phyloP scores from a whole-genome alignment of 2,797 vertebrate species.

The Pterois miles region DNA sequence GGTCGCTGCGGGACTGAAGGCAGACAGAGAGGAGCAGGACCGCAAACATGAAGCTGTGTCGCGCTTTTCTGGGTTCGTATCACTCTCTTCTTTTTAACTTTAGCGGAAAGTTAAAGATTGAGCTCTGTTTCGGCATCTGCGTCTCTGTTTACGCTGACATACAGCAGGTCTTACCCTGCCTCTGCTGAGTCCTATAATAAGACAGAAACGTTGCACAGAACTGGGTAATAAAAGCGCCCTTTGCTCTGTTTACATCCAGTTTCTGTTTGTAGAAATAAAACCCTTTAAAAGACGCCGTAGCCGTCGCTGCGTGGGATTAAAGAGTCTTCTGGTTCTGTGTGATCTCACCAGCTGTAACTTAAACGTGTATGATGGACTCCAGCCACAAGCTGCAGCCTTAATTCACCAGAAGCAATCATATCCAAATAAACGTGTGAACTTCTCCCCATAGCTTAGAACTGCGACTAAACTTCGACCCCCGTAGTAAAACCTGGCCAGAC shows the following conservation, averaged over 20 bases:
- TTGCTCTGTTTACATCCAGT: not conserved
- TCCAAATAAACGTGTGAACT: not conserved
- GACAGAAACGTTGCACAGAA: not conserved
- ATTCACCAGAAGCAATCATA: not conserved
- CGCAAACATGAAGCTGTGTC: constrained; percentile 92
- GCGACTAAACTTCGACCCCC: constrained; percentile 34
- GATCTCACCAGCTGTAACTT: constrained; percentile 22
- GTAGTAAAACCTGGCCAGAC: constrained; percentile 71
- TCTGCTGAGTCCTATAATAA: not conserved
- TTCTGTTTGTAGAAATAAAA: not conserved
- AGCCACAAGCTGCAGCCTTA: not conserved
- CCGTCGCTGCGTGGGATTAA: constrained; percentile 26
- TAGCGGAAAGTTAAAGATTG: not conserved
- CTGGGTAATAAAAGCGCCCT: not conserved
- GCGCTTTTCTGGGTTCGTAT: constrained; percentile 93
- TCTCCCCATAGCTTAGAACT: not conserved
- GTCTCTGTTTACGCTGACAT: not conserved
- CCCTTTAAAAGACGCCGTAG: not conserved
- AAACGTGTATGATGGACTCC: not conserved
- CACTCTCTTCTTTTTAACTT: constrained; percentile 1
- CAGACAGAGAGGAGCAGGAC: constrained; percentile 18
- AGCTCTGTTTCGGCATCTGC: constrained; percentile 19
- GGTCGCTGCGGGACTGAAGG: constrained; percentile 60
- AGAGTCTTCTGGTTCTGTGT: constrained; percentile 9
- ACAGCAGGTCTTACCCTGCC: rapidly evolving